Evolutionary conservation across 1,140 invertebrate genomes (phyloP), one percentile per base, ranked within the genome.

Genomic region (Platyura marginata): DNA sequence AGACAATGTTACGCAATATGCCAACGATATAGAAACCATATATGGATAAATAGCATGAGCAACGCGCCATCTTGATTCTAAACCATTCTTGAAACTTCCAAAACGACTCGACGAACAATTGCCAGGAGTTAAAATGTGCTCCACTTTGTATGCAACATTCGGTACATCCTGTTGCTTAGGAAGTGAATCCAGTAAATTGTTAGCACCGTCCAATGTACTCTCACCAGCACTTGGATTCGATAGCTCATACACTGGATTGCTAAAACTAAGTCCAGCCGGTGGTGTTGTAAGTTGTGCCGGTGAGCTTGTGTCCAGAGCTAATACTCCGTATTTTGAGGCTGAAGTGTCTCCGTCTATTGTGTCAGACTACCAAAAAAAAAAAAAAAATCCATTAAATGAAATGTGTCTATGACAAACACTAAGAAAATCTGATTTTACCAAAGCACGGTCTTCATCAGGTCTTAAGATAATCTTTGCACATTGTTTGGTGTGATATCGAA

Each of bases 1-100:
- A 44, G 79, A 85, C 1, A 91, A 65, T 0, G 87, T 92, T 0
- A 89, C 83, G 52, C 85, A 85, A 54, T 92, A 92, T 13, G 85
- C 83, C 21, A 87, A 57, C 1, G 75, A 77, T 42, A 92, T 90
- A 15, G 81, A 81, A 13, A 82, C 64, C 86, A 91, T 91, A 60
- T 88, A 89, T 0, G 85, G 84, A 62, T 84, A 89, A 46, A 90
- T 84, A 0, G 74, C 67, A 48, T 81, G 77, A 1, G 82, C 74
- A 0, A 89, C 82, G 46, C 79, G 73, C 68, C 77, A 75, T 35
- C 84, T 74, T 72, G 44, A 81, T 64, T 25, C 72, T 66, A 46
- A 70, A 64, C 74, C 77, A 66, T 42, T 65, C 53, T 52, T 68
- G 65, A 48, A 63, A 60, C 57, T 46, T 42, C 56, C 56, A 48